These are phyloP conservation scores for Genyomyrus donnyi DNA, from an alignment of 2,113 vertebrate species.

Conservation along the genomic window DNA sequence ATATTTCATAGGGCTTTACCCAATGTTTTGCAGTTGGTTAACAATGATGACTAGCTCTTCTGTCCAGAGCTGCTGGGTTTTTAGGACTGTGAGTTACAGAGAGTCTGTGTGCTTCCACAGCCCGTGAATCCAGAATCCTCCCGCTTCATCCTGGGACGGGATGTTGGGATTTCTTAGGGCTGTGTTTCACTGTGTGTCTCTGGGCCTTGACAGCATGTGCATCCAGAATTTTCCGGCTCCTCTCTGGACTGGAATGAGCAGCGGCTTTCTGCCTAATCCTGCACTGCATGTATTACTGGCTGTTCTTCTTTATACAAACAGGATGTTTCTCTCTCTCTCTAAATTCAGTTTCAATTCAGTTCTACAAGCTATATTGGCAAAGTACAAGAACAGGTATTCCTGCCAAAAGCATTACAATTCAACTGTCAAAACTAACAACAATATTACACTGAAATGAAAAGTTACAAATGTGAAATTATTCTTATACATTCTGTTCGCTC, in stretches of 20 bases:
- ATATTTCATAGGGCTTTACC: neutral
- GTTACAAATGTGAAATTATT: neutral
- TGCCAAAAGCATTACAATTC: conserved; percentile 1
- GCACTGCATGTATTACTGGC: neutral
- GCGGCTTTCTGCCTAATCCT: neutral
- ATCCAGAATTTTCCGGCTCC: neutral
- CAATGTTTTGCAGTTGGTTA: neutral
- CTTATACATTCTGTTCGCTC: neutral
- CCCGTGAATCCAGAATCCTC: neutral
- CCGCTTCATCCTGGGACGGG: neutral
- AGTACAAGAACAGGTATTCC: neutral
- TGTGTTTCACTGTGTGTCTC: neutral
- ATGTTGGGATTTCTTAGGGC: neutral
- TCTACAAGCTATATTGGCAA: neutral
- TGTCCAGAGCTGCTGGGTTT: neutral
- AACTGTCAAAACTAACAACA: neutral
- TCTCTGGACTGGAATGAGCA: neutral
- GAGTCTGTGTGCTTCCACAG: neutral
- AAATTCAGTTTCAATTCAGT: conserved; percentile 8
- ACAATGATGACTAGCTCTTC: neutral
- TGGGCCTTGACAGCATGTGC: neutral
- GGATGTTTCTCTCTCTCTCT: neutral
- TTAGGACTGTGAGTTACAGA: neutral
- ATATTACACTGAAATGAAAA: neutral
- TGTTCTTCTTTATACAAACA: neutral